Percentiles rank a stretch among this genome's conserved stretches.
Conservation (phyloP, 2,888 invertebrate genomes). For the Uropetala carovei region DNA sequence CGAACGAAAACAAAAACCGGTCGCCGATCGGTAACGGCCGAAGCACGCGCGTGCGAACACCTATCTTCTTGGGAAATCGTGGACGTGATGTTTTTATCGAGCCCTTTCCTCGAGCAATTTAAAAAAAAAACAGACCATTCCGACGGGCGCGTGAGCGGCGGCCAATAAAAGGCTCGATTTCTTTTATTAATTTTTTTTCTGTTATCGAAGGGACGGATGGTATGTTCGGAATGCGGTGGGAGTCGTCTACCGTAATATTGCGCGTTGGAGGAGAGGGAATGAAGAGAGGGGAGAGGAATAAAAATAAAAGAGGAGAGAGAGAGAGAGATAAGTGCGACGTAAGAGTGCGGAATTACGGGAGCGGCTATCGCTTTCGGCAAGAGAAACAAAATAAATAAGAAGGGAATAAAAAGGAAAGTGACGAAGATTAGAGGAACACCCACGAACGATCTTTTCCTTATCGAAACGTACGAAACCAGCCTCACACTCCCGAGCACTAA, state of each 20-base stretch:
- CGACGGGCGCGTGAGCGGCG: background rate
- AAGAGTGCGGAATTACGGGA: background rate
- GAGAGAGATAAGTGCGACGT: background rate
- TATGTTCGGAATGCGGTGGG: background rate
- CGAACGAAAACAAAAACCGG: background rate
- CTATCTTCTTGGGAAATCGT: background rate
- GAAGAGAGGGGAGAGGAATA: too few relatives aligned
- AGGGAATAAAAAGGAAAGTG: background rate
- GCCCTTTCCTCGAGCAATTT: background rate
- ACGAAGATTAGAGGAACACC: background rate
- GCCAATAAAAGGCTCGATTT: background rate
- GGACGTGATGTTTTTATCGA: background rate
- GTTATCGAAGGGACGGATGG: background rate
- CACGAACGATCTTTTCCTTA: background rate
- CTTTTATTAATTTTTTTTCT: background rate
- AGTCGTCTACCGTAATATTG: too few relatives aligned
- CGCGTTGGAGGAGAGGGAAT: too few relatives aligned
- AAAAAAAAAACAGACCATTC: background rate
- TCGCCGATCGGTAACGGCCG: background rate
- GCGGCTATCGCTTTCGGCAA: background rate
- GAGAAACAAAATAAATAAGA: background rate
- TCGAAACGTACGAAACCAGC: background rate
- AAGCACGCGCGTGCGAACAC: background rate
- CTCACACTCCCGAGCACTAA: constrained; percentile 2
- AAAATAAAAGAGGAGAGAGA: too few relatives aligned